phyloP scores from a whole-genome alignment of 2,888 invertebrate species.

The Eutolmus rufibarbis region DNA sequence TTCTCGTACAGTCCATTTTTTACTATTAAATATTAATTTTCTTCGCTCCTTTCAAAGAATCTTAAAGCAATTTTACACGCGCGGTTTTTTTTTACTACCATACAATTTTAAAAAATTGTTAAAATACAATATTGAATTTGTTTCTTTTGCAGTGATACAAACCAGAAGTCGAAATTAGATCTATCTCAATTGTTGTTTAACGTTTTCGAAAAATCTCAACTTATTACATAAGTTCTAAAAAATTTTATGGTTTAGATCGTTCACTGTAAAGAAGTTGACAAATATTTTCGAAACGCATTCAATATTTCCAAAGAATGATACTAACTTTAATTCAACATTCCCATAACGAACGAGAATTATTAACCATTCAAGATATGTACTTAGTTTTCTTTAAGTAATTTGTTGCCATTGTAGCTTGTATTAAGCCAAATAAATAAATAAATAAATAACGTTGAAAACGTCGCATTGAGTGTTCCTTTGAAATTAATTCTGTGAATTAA shows the following conservation, averaged over 20 bases:
- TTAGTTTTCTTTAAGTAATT: too few species aligned
- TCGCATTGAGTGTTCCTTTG: not conserved
- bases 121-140: not conserved
- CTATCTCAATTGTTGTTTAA: too few species aligned
- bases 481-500: not conserved
- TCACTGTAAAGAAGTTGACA: not conserved
- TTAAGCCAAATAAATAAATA: too few species aligned
- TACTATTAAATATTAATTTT: not conserved
- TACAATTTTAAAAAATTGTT: not conserved
- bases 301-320: not conserved
- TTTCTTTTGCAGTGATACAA: not conserved
- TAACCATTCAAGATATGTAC: too few species aligned
- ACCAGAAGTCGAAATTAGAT: not conserved
- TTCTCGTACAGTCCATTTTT: not conserved
- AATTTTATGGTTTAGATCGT: not conserved
- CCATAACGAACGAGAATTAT: not conserved
- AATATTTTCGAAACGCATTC: not conserved
- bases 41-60: not conserved
- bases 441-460: not conserved
- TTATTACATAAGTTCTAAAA: not conserved
- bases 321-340: not conserved
- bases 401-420: too few species aligned
- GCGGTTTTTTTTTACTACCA: not conserved
- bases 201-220: not conserved
- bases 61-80: not conserved